Base-by-base conservation (phyloP, 2,797 vertebrate species). In the Anguilla obscura region DNA sequence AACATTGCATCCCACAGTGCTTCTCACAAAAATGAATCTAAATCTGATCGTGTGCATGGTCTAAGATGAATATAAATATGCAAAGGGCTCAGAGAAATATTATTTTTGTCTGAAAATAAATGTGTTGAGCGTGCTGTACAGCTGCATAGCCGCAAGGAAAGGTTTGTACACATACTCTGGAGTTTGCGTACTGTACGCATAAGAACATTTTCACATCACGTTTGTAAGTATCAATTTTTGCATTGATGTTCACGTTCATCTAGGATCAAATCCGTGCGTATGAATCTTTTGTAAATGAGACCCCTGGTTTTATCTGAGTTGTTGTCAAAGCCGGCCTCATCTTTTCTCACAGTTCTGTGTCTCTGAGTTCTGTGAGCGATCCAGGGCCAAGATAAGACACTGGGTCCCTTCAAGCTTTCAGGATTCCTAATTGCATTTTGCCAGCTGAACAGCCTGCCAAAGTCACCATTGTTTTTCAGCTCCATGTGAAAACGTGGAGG, bases 371-470 rank as follows among this genome's bases (percentile, higher is more conserved):
- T 18, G 83, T 60, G 54, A 50, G 18, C n/a, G 83, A 85, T 85
- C 58, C 36, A 58, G 58, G 56, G 40, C 84, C 58, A 58, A 30
- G 56, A 86, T 83, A 89, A 85, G 87, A 74, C 79, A 80, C n/a
- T 89, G 24, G 60, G 40, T 60, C 21, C 54, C 40, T 87, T 56
- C 58, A 88, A 79, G 58, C 84, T 85, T 85, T n/a, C 27, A 66
- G 16, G 27, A 40, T 66, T 85, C 56, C 21, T 85, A 66, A 85
- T 85, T 85, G 58, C 84, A 40, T 85, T 85, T 66, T 84, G 86
- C 80, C 79, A 84, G 56, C 27, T 36, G 80, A 84, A 58, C 60
- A 74, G 82, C 30, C 83, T 88, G 87, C 87, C 87, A 85, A 88
- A 48, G 48, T 40, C 24, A 48, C 63, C 54, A 71, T 84, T 85